Percentiles rank a stretch among this genome's conserved stretches.
phyloP scores from a whole-genome alignment of 1,140 invertebrate species.

The Leptinotarsa texana region DNA sequence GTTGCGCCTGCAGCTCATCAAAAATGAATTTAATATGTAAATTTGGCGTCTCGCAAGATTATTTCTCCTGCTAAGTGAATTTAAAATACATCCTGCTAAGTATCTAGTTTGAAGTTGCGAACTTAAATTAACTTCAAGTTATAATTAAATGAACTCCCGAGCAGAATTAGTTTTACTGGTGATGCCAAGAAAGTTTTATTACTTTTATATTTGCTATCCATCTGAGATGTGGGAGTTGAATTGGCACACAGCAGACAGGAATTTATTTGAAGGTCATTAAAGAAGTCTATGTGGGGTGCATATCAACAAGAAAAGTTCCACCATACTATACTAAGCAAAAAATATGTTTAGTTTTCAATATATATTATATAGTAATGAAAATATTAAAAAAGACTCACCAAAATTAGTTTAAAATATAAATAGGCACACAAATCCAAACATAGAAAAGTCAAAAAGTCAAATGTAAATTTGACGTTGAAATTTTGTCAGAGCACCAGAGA shows the following conservation, averaged over 20 bases:
- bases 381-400: too few species aligned
- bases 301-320: too few species aligned
- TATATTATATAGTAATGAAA: too few species aligned
- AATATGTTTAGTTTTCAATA: too few species aligned
- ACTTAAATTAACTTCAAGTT: not conserved
- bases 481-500: too few species aligned
- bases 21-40: conserved; percentile 18
- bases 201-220: conserved; percentile 6
- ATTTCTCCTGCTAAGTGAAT: conserved; percentile 8
- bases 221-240: not conserved
- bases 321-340: too few species aligned
- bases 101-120: conserved; percentile 5
- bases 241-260: not conserved
- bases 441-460: too few species aligned
- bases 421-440: too few species aligned
- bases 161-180: not conserved
- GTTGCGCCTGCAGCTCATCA: conserved; percentile 12
- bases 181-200: not conserved
- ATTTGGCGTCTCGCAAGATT: conserved; percentile 5
- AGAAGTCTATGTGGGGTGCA: too few species aligned
- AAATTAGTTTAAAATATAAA: too few species aligned
- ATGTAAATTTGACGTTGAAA: too few species aligned
- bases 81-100: conserved; percentile 14
- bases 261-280: too few species aligned
- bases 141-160: not conserved